phyloP scores from a whole-genome alignment of 2,797 vertebrate genomes.

The Potorous gilbertii region DNA sequence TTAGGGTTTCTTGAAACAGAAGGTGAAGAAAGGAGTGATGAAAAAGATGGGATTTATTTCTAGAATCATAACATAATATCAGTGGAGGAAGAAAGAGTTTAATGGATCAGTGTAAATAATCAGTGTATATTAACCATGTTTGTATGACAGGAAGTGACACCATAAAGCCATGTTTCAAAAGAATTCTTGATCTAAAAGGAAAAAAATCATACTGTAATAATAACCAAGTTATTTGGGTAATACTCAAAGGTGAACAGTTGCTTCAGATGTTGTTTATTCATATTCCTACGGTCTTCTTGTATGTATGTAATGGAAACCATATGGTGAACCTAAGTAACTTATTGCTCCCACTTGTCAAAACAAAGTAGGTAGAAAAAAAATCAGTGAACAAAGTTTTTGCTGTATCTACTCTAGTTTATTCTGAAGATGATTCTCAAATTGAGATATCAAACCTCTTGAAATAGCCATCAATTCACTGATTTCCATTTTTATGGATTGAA shows the following conservation, averaged over 20 bases:
- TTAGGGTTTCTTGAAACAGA: neutral
- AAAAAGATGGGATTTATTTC: slow-evolving; percentile 32
- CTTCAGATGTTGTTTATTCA: slow-evolving; percentile 73
- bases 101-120: neutral
- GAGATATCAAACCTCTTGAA: slow-evolving; percentile 54
- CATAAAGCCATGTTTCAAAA: slow-evolving; percentile 23
- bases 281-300: slow-evolving; percentile 62
- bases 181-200: slow-evolving; percentile 53
- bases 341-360: slow-evolving; percentile 82
- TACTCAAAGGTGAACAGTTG: slow-evolving; percentile 70
- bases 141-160: slow-evolving; percentile 33
- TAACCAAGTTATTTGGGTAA: slow-evolving; percentile 45
- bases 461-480: slow-evolving; percentile 59
- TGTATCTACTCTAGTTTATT: slow-evolving; percentile 79
- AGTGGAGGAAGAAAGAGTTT: slow-evolving; percentile 25
- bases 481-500: slow-evolving; percentile 20
- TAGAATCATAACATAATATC: slow-evolving; percentile 12
- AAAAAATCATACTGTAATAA: slow-evolving; percentile 47
- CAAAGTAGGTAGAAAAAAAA: slow-evolving; percentile 83
- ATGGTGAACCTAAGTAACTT: slow-evolving; percentile 79
- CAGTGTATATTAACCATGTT: neutral
- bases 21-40: neutral
- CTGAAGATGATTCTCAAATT: slow-evolving; percentile 39
- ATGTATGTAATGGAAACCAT: neutral
- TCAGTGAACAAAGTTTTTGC: slow-evolving; percentile 75